Evolutionary conservation across 1,140 invertebrate genomes (phyloP).

Genomic region (Ceratosolen fusciceps): DNA sequence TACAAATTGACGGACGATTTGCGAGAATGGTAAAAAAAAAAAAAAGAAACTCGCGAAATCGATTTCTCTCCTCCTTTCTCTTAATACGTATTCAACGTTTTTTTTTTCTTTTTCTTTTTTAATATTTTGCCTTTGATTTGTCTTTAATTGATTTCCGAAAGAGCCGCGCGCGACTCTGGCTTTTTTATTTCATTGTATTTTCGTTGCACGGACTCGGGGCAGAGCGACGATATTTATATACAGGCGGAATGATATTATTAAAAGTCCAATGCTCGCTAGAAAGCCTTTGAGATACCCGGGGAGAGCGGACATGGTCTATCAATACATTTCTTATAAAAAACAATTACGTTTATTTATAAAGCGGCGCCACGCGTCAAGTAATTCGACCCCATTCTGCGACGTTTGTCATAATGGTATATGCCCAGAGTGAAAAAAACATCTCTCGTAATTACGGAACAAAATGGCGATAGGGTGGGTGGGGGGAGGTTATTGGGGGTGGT

Average conservation of each 20-base stretch:
- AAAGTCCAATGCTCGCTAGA: constrained; percentile 31
- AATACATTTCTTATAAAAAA: constrained; percentile 40
- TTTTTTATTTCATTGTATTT: not conserved
- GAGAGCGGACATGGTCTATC: not conserved
- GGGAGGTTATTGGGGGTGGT: too few relatives aligned
- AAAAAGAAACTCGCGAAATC: not conserved
- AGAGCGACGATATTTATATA: constrained; percentile 18
- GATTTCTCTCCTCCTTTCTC: not conserved
- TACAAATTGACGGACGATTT: not conserved
- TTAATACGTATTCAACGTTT: not conserved
- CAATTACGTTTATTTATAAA: constrained; percentile 43
- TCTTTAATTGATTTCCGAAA: not conserved
- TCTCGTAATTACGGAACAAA: too few relatives aligned
- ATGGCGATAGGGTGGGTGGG: too few relatives aligned
- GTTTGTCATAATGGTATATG: too few relatives aligned
- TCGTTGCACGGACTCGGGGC: not conserved
- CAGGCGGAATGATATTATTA: constrained; percentile 36
- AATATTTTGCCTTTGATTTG: not conserved
- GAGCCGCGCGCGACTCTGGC: not conserved
- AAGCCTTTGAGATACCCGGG: constrained; percentile 22
- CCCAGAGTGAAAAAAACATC: too few relatives aligned
- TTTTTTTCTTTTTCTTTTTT: not conserved
- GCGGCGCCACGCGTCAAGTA: too few relatives aligned
- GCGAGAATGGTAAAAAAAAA: not conserved
- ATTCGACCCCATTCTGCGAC: too few relatives aligned